Evolutionary conservation across 1,140 invertebrate genomes (phyloP).

Genomic region (Liolophura sinensis): DNA sequence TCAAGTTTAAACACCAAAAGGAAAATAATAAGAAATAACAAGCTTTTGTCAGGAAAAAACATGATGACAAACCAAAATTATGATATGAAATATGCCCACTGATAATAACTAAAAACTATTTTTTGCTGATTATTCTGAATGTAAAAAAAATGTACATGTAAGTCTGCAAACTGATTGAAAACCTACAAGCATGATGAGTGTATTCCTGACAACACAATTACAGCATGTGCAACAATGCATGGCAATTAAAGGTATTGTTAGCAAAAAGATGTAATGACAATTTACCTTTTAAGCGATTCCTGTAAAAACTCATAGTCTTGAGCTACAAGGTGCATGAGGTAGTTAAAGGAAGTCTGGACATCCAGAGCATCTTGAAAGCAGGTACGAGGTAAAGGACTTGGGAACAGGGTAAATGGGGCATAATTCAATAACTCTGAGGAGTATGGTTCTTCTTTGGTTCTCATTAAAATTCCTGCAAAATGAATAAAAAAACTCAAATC

Average conservation of each 20-base stretch:
- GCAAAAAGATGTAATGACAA: constrained; percentile 1
- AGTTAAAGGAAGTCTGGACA: constrained; percentile 78
- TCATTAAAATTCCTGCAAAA: constrained; percentile 36
- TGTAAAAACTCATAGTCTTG: constrained; percentile 81
- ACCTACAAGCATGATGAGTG: too few species aligned
- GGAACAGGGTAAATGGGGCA: constrained; percentile 75
- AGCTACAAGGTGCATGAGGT: constrained; percentile 86
- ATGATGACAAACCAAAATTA: too few species aligned
- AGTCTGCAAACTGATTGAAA: too few species aligned
- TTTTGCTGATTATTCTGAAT: too few species aligned
- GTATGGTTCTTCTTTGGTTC: constrained; percentile 13
- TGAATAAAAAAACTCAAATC: constrained; percentile 15
- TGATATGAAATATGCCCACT: too few species aligned
- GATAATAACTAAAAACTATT: too few species aligned
- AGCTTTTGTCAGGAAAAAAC: too few species aligned
- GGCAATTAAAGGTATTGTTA: background rate
- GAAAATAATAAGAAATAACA: too few species aligned
- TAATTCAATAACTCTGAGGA: constrained; percentile 23
- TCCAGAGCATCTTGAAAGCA: constrained; percentile 77
- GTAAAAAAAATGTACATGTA: too few species aligned
- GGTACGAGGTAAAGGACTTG: constrained; percentile 76
- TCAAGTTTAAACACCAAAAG: too few species aligned
- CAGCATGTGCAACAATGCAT: background rate
- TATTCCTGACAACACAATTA: too few species aligned
- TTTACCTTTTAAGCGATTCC: constrained; percentile 69